Base-by-base conservation (phyloP, 2,888 invertebrate species). In the Drosophila austrosaltans region DNA sequence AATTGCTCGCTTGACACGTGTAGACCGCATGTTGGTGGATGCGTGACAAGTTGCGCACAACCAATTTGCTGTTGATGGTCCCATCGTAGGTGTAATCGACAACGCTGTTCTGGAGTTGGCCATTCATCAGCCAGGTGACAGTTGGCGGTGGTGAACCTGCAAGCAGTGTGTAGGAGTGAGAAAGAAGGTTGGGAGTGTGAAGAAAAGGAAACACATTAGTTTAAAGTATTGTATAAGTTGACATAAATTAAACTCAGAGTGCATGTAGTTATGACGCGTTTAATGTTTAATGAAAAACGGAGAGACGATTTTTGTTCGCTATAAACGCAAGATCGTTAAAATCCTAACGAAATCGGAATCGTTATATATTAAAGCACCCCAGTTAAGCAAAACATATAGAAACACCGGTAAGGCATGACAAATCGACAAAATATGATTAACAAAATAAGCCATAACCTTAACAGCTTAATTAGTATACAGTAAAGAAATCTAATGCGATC, bases 51-150 rank as follows among this genome's bases (percentile, higher is more conserved):
- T 94, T 93, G 72, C 92, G 93, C 70, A 95, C 93, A 82, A 94
- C 91, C 82, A 95, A 93, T 84, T 94, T 94, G 92, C 94, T 95
- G 81, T 94, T 94, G 85, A 94, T 93, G 76, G 94, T 93, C 70
- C 90, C 89, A 67, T 92, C 92, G 78, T 91, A 92, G 67, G 92
- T 90, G 77, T 90, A 92, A 79, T 93, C 93, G 74, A 92, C 92
- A 70, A 91, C 90, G 79, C 92, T 92, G 69, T 93, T 90, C 88
- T 93, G 89, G 77, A 91, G 88, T 90, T 93, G 87, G 76, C 93
- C 95, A 86, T 95, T 96, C 77, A 95, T 93, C 94, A 95, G 96
- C 96, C 96, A 96, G 81, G 94, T 94, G 71, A 96, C 95, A 69
- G 93, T 93, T 12, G 96, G 96, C 65, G 94, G 93, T 12, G 96